phyloP scores from a whole-genome alignment of 2,113 vertebrate genomes.

The Pollachius pollachius region DNA sequence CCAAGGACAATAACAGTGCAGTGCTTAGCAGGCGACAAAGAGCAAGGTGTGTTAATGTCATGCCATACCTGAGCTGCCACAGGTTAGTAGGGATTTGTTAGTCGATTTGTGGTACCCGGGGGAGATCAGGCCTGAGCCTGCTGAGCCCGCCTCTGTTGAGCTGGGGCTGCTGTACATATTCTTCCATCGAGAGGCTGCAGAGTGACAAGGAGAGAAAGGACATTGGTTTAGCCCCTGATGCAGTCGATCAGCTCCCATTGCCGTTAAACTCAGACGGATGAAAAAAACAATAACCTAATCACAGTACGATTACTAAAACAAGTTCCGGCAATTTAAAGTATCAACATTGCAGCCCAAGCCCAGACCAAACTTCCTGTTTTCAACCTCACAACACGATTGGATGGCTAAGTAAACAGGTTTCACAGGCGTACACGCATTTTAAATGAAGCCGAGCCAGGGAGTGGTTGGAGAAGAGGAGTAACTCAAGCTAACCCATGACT shows the following conservation, averaged over 20 bases:
- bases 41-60: constrained; percentile 71
- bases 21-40: constrained; percentile 31
- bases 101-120: constrained; percentile 94
- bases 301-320: no score
- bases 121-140: constrained; percentile 83
- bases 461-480: constrained; percentile 27
- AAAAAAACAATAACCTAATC: no score
- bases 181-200: constrained; percentile 86
- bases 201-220: constrained; percentile 26
- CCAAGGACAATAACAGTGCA: constrained; percentile 3
- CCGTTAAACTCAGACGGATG: no score
- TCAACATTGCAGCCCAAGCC: no score
- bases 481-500: constrained; percentile 52
- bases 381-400: not conserved
- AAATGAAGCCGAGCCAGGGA: constrained; percentile 34
- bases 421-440: constrained; percentile 20
- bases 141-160: constrained; percentile 76
- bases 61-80: constrained; percentile 95
- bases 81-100: constrained; percentile 97
- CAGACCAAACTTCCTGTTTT: not conserved
- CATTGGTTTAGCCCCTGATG: not conserved
- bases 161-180: constrained; percentile 89
- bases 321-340: no score
- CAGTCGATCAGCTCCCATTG: no score
- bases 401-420: constrained; percentile 20